These are phyloP conservation scores for Neotoma lepida DNA, from an alignment of 2,113 vertebrate genomes.

Conservation along the genomic window DNA sequence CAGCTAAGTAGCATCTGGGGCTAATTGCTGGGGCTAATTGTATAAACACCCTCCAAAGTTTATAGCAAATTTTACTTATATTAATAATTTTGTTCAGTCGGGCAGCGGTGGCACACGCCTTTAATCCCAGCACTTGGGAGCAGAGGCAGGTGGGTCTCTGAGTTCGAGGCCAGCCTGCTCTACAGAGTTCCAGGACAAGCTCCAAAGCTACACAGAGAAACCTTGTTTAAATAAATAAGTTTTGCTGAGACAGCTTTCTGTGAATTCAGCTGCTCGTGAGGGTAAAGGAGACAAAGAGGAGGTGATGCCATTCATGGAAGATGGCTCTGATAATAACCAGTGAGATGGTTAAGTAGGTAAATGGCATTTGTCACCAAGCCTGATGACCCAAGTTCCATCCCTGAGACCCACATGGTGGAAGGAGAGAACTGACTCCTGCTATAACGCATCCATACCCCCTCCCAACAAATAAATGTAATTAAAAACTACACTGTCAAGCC, in stretches of 20 bases:
- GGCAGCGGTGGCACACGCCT: too few relatives aligned
- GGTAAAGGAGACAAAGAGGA: background rate
- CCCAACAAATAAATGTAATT: background rate
- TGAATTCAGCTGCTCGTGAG: background rate
- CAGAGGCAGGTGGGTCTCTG: too few relatives aligned
- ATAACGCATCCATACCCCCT: background rate
- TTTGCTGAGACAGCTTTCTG: background rate
- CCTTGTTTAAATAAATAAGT: background rate
- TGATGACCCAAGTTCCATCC: background rate
- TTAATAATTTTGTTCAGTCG: background rate
- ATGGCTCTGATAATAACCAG: background rate
- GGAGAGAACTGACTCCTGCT: background rate
- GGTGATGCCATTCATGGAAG: background rate
- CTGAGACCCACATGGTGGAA: background rate
- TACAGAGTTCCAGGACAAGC: background rate
- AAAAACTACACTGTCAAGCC: background rate
- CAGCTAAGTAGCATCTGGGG: background rate
- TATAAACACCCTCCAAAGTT: background rate
- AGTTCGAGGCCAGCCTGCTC: too few relatives aligned
- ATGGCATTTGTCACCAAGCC: background rate
- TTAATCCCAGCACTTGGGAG: too few relatives aligned
- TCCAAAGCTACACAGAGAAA: background rate
- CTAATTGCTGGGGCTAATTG: background rate
- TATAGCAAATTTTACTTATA: background rate
- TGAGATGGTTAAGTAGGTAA: background rate